These are phyloP conservation scores for Perodicticus potto DNA, from an alignment of 2,797 vertebrate species.

Conservation along the genomic window DNA sequence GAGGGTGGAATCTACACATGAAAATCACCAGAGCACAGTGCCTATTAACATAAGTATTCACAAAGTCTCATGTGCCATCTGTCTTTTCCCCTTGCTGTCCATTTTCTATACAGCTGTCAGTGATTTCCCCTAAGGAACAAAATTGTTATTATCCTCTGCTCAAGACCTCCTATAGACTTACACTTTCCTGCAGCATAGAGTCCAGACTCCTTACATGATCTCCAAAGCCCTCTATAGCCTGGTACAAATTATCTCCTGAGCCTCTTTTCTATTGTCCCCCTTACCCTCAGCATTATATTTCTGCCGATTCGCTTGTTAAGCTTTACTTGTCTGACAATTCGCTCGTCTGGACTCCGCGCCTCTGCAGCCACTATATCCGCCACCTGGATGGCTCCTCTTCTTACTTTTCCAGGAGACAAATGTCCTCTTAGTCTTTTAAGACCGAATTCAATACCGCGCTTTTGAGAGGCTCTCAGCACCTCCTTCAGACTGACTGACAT, in stretches of 20 bases:
- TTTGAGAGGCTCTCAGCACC: not conserved
- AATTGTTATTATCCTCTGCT: not conserved
- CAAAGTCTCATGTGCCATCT: not conserved
- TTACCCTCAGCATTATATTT: not conserved
- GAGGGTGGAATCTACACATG: not conserved
- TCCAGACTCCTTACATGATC: not conserved
- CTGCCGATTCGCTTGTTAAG: not conserved
- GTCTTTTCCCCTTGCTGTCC: not conserved
- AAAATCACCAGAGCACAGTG: not conserved
- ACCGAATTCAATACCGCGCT: not conserved
- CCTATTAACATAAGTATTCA: not conserved
- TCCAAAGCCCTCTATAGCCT: not conserved
- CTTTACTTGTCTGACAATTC: not conserved
- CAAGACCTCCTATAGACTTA: not conserved
- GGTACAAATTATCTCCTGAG: not conserved
- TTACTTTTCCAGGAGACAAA: not conserved
- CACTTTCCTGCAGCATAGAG: not conserved
- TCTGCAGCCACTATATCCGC: constrained; percentile 11
- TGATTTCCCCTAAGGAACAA: constrained; percentile 33
- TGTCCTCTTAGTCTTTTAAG: not conserved
- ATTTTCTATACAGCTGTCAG: not conserved
- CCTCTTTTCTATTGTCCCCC: not conserved
- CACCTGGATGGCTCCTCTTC: not conserved
- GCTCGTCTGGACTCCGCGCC: not conserved
- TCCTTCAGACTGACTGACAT: not conserved